Evolutionary conservation across 1,140 invertebrate species (phyloP), one percentile per base, ranked within the genome.

Genomic region (Pararge aegeria): DNA sequence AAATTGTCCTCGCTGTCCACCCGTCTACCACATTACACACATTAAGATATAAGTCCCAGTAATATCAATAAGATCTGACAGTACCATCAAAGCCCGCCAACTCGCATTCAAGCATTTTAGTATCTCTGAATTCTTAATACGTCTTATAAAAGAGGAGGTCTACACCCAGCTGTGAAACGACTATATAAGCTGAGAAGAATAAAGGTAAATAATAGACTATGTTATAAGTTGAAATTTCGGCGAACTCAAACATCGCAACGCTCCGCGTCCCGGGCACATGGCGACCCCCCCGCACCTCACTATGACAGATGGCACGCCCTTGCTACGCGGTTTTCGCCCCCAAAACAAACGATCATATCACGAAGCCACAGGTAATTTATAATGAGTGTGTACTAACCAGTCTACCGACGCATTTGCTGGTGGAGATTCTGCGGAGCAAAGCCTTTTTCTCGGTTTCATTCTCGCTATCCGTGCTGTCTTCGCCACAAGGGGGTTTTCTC

Each of bases 381-480:
- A n/a, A 34, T 3, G 7, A 12, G 10, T 34, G 10, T 10, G 30
- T 34, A 80, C 82, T 84, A 63, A 89, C 86, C 80, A 89, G 64
- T 68, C 86, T 72, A 48, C 86, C 86, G 60, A 87, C 77, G 65
- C 86, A 89, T 70, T 89, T 89, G 72, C 83, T 89, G 29, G 86
- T 89, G 24, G 86, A 89, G 68, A 89, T 80, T 64, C 86, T 78
- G 13, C 83, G 73, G 18, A 87, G 61, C 30, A 89, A 63, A 9
- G 68, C 73, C 64, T 84, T 87, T 64, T 67, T 81, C 52, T 89
- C 83, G 13, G 74, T 83, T 29, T 89, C 86, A 83, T 89, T 86
- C 54, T 89, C 86, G 64, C 83, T 87, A 60, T 89, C 86, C 21
- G 86, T 86, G 71, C 82, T 87, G 56, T 89, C 86, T 55, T 86